Base-by-base conservation (phyloP, 1,140 invertebrate species). In the Drosophila nannoptera region DNA sequence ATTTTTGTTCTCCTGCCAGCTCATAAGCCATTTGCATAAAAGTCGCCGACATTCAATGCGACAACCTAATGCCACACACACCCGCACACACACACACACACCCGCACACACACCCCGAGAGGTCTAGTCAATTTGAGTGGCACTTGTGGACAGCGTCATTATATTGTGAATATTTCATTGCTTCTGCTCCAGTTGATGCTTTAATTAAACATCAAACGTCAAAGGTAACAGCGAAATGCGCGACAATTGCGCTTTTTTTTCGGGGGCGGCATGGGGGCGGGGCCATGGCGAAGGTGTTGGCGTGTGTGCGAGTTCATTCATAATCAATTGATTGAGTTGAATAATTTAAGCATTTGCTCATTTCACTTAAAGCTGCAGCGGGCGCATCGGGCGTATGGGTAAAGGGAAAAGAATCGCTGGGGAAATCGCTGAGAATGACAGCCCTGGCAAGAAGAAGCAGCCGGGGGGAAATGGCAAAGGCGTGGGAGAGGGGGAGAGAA, bases 101-200 rank as follows among this genome's bases (percentile, higher is more conserved):
- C 7, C n/a, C 31, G 4, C 32, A 16, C 45, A 12, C 14, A 9
- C 11, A 0, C 14, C 12, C 7, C 8, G 45, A n/a, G 14, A 29
- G 40, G 22, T 7, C 36, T 59, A 40, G 16, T 62, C 9, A 12
- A 22, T 22, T 22, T 22, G 22, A 22, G 22, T 22, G 22, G 31
- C 32, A 22, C 48, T 22, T 64, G 68, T 61, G 63, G 72, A 29
- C 50, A 62, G 43, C 63, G 48, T 72, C 75, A 82, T 60, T 73
- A 72, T 72, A 69, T 69, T 72, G 78, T 83, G 78, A 83, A 82
- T 82, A 75, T 78, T 82, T 82, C 78, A 82, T 82, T 82, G 78
- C 69, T 82, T 82, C 75, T 77, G 78, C 67, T 36, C 75, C 70
- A 75, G 75, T 77, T 82, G 58, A 75, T 82, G 78, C 75, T 78